Percentiles rank a stretch among this genome's conserved stretches.
Evolutionary conservation across 2,797 vertebrate species (phyloP).

Genomic region (Pelobates cultripes): DNA sequence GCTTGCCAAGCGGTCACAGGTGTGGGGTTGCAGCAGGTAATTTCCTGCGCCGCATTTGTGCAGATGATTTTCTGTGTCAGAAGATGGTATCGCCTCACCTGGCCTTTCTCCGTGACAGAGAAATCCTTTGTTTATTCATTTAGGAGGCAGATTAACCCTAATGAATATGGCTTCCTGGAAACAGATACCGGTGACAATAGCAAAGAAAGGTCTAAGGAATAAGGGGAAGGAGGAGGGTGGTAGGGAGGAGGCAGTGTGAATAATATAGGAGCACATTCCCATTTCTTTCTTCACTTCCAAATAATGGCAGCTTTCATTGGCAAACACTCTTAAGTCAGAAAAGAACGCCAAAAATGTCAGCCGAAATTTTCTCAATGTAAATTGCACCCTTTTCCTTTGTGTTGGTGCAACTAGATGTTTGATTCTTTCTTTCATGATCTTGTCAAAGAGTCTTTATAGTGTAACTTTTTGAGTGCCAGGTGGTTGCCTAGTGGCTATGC

Average conservation of each 20-base stretch:
- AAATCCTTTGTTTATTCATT: constrained; percentile 96
- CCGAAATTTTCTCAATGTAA: constrained; percentile 72
- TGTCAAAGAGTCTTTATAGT: neutral
- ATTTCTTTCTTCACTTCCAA: constrained; percentile 96
- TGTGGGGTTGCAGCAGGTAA: constrained; percentile 89
- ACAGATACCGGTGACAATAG: constrained; percentile 81
- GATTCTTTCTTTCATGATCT: constrained; percentile 1
- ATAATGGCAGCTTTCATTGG: constrained; percentile 88
- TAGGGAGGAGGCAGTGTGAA: constrained; percentile 58
- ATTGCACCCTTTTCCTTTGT: constrained; percentile 55
- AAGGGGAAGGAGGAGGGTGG: constrained; percentile 1
- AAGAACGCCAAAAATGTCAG: constrained; percentile 89
- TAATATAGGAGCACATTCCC: constrained; percentile 75
- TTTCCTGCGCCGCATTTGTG: constrained; percentile 83
- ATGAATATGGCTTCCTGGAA: constrained; percentile 87
- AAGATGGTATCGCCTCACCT: constrained; percentile 95
- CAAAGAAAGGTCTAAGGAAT: constrained; percentile 58
- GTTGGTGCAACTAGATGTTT: constrained; percentile 27
- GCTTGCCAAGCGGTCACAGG: constrained; percentile 77
- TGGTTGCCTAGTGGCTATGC: neutral
- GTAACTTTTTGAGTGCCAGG: neutral
- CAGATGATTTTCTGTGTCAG: constrained; percentile 82
- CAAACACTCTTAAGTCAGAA: constrained; percentile 81
- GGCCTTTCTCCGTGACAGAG: constrained; percentile 84
- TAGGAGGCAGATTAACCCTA: constrained; percentile 85